A percentile compares a stretch with the other conserved stretches of the same genome.
Conservation (phyloP, 1,140 invertebrate genomes). For the Bactericera cockerelli region DNA sequence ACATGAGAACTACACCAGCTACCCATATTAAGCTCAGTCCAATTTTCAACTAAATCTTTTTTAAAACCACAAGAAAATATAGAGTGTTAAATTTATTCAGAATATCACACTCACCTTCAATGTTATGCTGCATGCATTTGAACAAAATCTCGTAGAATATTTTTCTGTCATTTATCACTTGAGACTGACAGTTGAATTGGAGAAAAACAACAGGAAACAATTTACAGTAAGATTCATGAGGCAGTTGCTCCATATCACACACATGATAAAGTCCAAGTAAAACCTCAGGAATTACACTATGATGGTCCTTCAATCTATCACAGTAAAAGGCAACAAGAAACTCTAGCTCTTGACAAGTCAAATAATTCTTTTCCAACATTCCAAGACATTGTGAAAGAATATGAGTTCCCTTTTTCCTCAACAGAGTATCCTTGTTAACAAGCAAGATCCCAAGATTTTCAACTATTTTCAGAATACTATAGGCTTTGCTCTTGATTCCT, state of each 20-base stretch:
- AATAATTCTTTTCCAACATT: conserved; percentile 37
- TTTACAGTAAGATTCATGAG: conserved; percentile 8
- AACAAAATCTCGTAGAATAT: conserved; percentile 16
- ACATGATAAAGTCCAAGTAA: conserved; percentile 41
- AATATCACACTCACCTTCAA: conserved; percentile 15
- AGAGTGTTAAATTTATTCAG: no score
- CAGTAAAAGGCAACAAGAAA: conserved; percentile 55
- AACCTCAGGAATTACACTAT: conserved; percentile 53
- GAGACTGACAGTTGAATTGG: conserved; percentile 19
- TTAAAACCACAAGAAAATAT: no score
- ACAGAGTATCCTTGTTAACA: conserved; percentile 30
- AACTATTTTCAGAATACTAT: conserved; percentile 15
- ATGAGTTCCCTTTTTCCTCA: conserved; percentile 14
- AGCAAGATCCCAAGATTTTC: conserved; percentile 16
- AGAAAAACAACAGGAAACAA: conserved; percentile 14
- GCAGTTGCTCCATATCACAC: conserved; percentile 16
- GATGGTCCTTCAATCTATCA: conserved; percentile 63
- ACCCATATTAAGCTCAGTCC: no score
- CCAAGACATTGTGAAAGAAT: conserved; percentile 34
- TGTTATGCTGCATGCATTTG: conserved; percentile 12
- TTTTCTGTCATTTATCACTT: conserved; percentile 16
- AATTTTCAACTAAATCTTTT: no score
- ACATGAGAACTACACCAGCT: no score
- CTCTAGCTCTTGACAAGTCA: conserved; percentile 42
- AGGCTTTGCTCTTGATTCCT: conserved; percentile 15